Base-by-base conservation (phyloP, 2,888 invertebrate species). In the Drosophila sordidula region DNA sequence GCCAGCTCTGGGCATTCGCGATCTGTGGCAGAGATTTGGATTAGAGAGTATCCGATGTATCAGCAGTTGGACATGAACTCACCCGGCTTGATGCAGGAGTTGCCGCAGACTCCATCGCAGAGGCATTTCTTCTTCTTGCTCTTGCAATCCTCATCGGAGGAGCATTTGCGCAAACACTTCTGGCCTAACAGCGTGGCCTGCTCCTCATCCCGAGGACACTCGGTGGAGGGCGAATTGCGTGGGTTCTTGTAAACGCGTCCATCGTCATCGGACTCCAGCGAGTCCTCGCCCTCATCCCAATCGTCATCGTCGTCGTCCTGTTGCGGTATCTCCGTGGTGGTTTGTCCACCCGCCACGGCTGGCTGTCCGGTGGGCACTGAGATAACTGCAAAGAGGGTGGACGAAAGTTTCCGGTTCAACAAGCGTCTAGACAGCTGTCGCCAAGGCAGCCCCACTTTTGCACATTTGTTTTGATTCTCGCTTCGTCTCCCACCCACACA, bases 81-180 rank as follows among this genome's bases (percentile, higher is more conserved):
- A 98, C 98, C 97, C 92, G 98, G 98, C 92, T 99, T 98, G 81
- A 99, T 98, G 93, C 99, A 99, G 56, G 98, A 98, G 95, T 98
- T 96, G 62, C 99, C 99, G 90, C 99, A 99, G 1, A 96, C 95
- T 49, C 98, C 99, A 91, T 99, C 99, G 91, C 99, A 99, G 71
- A 98, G 94, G 91, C 99, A 99, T 91, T 98, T 96, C 93, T 98
- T 98, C 93, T 97, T 97, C 93, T 97, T 97, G 91, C 98, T 98
- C 93, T 98, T 98, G 92, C 99, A 99, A 92, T 99, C 98, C 90
- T 97, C 97, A 90, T 99, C 98, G 0, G 96, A 96, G 0, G 96
- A 97, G 91, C 99, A 99, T 91, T 98, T 98, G 71, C 98, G 95
- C 69, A 98, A 94, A 92, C 98, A 98, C 90, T 96, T 96, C 90